Evolutionary conservation across 2,888 invertebrate species (phyloP).

Genomic region (Drosophila formosana): DNA sequence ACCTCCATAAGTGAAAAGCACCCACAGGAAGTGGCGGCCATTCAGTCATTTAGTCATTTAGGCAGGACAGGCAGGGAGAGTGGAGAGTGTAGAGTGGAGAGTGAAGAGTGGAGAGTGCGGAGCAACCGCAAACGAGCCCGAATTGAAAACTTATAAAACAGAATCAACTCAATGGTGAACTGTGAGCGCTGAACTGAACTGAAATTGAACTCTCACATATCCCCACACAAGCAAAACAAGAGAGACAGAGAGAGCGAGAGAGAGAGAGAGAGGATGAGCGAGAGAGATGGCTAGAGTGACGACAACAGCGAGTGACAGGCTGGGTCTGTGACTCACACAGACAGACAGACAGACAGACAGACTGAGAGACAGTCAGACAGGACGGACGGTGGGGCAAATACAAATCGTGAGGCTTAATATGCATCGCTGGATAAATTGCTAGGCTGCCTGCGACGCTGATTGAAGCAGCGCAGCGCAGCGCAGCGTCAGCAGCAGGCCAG

Average conservation of each 20-base stretch:
- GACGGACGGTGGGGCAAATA: constrained; percentile 62
- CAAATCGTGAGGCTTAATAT: constrained; percentile 82
- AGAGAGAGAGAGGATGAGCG: constrained; percentile 5
- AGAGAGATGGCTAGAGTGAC: constrained; percentile 19
- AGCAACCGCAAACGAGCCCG: constrained; percentile 45
- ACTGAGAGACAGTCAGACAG: not conserved
- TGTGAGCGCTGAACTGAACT: constrained; percentile 59
- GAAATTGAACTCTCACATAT: constrained; percentile 68
- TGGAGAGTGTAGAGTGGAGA: not conserved
- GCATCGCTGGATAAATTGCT: constrained; percentile 82
- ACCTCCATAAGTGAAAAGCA: constrained; percentile 27
- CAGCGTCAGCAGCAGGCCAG: constrained; percentile 43
- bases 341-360: constrained; percentile 45
- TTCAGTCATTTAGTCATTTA: constrained; percentile 58
- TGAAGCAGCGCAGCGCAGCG: constrained; percentile 47
- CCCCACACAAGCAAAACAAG: constrained; percentile 11
- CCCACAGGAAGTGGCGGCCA: constrained; percentile 51
- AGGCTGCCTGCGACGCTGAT: constrained; percentile 70
- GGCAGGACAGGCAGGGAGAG: constrained; percentile 4
- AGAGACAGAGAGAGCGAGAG: constrained; percentile 3
- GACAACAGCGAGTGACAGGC: constrained; percentile 35
- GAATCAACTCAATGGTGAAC: constrained; percentile 65
- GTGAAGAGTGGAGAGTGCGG: not conserved
- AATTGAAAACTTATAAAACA: constrained; percentile 78
- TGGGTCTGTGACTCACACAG: constrained; percentile 59